These are phyloP conservation scores for Xestia xanthographa DNA, from an alignment of 2,888 invertebrate genomes.

Conservation along the genomic window DNA sequence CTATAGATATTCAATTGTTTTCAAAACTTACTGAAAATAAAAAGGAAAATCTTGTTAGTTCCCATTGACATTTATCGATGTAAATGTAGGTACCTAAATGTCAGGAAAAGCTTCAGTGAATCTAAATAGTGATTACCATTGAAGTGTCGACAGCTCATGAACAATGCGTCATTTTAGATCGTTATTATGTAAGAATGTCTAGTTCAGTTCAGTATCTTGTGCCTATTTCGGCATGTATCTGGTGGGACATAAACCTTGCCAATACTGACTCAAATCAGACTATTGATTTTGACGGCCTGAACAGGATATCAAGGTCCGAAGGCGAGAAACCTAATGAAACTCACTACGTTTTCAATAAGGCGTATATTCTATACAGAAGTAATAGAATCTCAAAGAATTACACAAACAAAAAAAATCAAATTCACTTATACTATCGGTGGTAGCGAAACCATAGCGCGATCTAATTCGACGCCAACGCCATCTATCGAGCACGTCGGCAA, in stretches of 20 bases:
- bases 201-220: background rate
- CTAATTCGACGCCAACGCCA: too few relatives aligned
- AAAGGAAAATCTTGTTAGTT: constrained; percentile 2
- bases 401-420: too few relatives aligned
- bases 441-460: too few relatives aligned
- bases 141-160: constrained; percentile 15
- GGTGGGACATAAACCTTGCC: constrained; percentile 19
- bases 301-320: too few relatives aligned
- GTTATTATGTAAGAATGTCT: constrained; percentile 4
- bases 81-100: constrained; percentile 6
- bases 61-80: constrained; percentile 4
- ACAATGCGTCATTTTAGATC: constrained; percentile 14
- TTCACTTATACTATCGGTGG: too few relatives aligned
- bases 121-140: background rate
- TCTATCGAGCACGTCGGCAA: too few relatives aligned
- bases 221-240: background rate
- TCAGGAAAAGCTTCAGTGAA: constrained; percentile 17
- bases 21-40: background rate
- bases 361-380: too few relatives aligned
- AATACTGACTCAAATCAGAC: background rate
- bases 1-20: background rate
- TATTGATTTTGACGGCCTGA: background rate
- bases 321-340: too few relatives aligned
- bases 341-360: too few relatives aligned
- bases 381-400: too few relatives aligned